Evolutionary conservation across 2,888 invertebrate genomes (phyloP), one percentile per base, ranked within the genome.

Genomic region (Drosophila tanythrix): DNA sequence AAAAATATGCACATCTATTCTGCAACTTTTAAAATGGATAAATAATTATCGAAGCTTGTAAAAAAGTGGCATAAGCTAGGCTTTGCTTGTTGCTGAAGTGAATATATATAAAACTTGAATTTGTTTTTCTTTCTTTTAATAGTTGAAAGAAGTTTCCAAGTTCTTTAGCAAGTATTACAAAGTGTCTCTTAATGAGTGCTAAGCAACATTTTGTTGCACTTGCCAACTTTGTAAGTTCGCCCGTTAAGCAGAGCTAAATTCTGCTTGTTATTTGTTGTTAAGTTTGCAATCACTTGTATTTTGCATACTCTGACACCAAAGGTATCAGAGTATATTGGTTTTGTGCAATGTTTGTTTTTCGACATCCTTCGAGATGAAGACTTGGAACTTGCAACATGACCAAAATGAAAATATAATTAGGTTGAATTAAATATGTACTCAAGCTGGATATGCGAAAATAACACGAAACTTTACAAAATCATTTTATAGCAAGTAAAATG

Each of bases 151-250:
- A 57, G 29, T 40, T 31, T 7, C 11, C 38, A 40, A 57, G 40
- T n/a, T 40, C 21, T 57, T 1, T 29, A 40, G 29, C 38, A 56
- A 18, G 27, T 38, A 7, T n/a, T 38, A 56, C 27, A 40, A 57
- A 57, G n/a, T 57, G 40, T 40, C 8, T 57, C n/a, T 40, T 31
- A 40, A 11, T 29, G 29, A 40, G 5, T 21, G 38, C n/a, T 40
- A 10, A 29, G 40, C 29, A 27, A 55, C 25, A 36, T 55, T 50
- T 27, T 55, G 33, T 55, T 27, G 13, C 38, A 56, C 38, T 38
- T 56, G n/a, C n/a, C 13, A 38, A 56, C 56, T 56, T 29, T 29
- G 13, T 13, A 56, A 38, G 27, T 56, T 38, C n/a, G 6, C 38
- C 7, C 7, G 27, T 36, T 36, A 36, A 2, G 25, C 27, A 13